Conservation (phyloP, 2,888 invertebrate genomes). For the Acrobasis suavella region DNA sequence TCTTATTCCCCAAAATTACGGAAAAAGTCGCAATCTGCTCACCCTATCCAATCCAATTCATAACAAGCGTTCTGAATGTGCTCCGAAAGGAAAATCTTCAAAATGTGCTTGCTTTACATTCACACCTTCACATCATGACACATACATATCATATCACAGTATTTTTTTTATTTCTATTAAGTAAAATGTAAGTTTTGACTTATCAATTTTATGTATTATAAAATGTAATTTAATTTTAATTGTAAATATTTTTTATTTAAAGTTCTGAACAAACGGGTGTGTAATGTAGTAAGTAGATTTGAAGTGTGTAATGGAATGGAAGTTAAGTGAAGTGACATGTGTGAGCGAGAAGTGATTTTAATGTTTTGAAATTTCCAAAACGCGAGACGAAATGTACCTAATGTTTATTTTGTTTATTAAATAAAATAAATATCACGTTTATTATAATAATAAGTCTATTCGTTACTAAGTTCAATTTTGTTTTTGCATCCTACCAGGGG, state of each 20-base stretch:
- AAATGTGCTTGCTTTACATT: too few relatives aligned
- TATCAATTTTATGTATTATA: background rate
- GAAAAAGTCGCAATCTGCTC: too few relatives aligned
- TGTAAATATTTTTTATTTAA: background rate
- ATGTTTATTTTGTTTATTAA: constrained; percentile 30
- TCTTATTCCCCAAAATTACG: too few relatives aligned
- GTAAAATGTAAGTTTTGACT: too few relatives aligned
- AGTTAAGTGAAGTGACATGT: constrained; percentile 51
- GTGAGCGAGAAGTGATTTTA: constrained; percentile 58
- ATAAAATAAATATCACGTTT: constrained; percentile 32
- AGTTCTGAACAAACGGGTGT: constrained; percentile 33
- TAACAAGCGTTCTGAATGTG: too few relatives aligned
- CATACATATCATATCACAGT: too few relatives aligned
- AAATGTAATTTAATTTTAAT: background rate
- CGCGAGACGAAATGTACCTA: constrained; percentile 33
- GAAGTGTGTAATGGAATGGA: constrained; percentile 27
- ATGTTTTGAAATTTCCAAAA: constrained; percentile 58
- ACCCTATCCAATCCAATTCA: too few relatives aligned
- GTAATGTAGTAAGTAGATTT: constrained; percentile 29
- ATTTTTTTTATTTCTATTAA: too few relatives aligned
- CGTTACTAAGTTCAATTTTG: constrained; percentile 2
- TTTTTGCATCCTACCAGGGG: constrained; percentile 32
- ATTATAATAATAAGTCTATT: constrained; percentile 30
- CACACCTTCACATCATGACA: too few relatives aligned
- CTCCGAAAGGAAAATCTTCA: too few relatives aligned